Evolutionary conservation across 2,888 invertebrate species (phyloP), one percentile per base, ranked within the genome.

Genomic region (Coleophora flavipennella): DNA sequence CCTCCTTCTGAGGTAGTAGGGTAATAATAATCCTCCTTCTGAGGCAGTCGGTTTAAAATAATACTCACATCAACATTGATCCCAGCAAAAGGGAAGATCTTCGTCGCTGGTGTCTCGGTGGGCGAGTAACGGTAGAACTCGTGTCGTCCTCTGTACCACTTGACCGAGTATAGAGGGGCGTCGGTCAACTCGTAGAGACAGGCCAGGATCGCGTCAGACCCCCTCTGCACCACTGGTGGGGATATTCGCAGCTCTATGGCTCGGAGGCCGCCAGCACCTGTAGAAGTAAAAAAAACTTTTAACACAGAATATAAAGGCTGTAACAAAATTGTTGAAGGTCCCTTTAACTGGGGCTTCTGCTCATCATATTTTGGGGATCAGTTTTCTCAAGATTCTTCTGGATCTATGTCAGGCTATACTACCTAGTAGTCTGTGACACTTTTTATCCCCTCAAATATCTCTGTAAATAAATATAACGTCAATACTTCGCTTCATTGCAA

Each of bases 51-150:
- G 27, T 27, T 25, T 34, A 36, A 35, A 9, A 40, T 26, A 13
- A 35, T 49, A 88, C 89, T 87, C 62, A 90, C 90, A 68, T 90
- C 90, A 53, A 90, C 89, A 63, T 87, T 87, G 46, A 90, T 88
- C 45, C 89, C 90, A 26, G 89, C 87, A 46, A 88, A 88, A 1
- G 87, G 87, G 55, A 90, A 90, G 51, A 88, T 87, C 74, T 89
- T 90, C 3, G 88, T 88, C 28, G 87, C 86, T 0, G 89, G 90
- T 42, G 77, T 80, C 59, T 90, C 90, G 9, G 87, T 89, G 0
- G 90, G 90, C 12, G 90, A 88, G 57, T 79, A 83, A 49, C 90
- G 84, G 67, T 89, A 90, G 75, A 90, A 90, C 74, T 90, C 90
- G 62, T 89, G 86, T 52, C 86, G 84, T 34, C 90, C 90, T 50